These are phyloP conservation scores for Ricordea florida DNA, from an alignment of 92 coral and sea anemone genomes.

Conservation along the genomic window DNA sequence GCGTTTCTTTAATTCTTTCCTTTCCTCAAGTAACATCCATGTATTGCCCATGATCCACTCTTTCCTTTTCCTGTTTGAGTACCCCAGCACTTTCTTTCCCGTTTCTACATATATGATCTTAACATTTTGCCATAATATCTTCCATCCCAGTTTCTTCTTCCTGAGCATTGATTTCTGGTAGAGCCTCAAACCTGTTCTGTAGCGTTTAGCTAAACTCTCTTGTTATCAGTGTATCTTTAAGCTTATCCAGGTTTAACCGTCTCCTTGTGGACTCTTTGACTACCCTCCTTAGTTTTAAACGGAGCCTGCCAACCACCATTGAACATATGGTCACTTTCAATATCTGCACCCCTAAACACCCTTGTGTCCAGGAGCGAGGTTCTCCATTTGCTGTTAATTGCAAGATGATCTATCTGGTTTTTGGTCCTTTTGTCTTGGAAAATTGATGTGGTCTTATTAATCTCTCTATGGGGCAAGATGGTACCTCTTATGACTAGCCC, in stretches of 20 bases:
- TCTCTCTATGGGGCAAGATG: no score
- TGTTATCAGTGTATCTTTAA: background rate
- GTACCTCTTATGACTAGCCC: slow-evolving; percentile 26
- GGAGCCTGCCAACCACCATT: slow-evolving; percentile 18
- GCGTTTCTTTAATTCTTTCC: background rate
- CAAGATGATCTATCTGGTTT: no score
- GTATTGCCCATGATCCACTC: background rate
- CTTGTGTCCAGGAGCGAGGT: slow-evolving; percentile 16
- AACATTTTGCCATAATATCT: background rate
- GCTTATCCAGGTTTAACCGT: background rate
- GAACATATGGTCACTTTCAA: slow-evolving; percentile 38
- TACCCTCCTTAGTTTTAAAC: slow-evolving; percentile 30
- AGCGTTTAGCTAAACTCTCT: background rate
- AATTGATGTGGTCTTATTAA: no score
- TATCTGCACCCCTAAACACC: slow-evolving; percentile 32
- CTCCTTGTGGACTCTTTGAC: slow-evolving; percentile 7
- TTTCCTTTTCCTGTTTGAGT: background rate
- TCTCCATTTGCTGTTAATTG: slow-evolving; percentile 26
- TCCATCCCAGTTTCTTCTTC: slow-evolving; percentile 18
- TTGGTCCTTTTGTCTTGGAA: no score
- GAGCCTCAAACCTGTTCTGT: slow-evolving; percentile 4
- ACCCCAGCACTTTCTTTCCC: background rate
- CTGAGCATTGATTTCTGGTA: background rate
- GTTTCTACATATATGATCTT: background rate
- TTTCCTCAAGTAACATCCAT: background rate